Base-by-base conservation (phyloP, 2,113 vertebrate genomes). In the Azemiops feae region DNA sequence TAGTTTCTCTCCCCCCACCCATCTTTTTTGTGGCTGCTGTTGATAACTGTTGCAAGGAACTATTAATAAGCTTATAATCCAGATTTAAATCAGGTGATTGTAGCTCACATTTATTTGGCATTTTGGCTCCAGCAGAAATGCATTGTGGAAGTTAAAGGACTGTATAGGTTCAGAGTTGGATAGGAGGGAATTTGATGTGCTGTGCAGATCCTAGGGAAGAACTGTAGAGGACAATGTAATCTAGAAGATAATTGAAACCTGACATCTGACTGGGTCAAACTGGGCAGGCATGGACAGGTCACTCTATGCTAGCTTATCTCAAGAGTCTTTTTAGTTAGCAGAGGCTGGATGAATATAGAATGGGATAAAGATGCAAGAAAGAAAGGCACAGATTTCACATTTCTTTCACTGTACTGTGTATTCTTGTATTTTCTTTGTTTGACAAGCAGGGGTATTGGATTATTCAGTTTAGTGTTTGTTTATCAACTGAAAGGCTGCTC, bases 81-180 rank as follows among this genome's bases (percentile, higher is more conserved):
- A 93, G 1, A 90, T 93, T 94, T 16, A 2, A 88, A 94, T 91
- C 45, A 50, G 88, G 60, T 88, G 50, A 93, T 95, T 96, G 95
- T n/a, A 90, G 94, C 91, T 96, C 54, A 89, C 43, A 23, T 93
- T 95, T 57, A 94, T 94, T 87, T 93, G 58, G 88, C 57, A 91
- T 93, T 85, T 91, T 95, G 45, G 64, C 47, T 95, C 93, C 92
- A 88, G 92, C 20, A 95, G 64, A 47, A 89, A 91, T 74, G 94
- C 95, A 87, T 93, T 55, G 58, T 85, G 27, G 8, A 91, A 90
- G 55, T 94, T 92, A 90, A 53, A 95, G 89, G 60, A 30, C 47
- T 93, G 90, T 85, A 90, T 45, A 4, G 54, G 45, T 92, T 95
- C 92, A 23, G 92, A 94, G 93, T 34, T 74, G 18, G 6, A 9